Evolutionary conservation across 1,140 invertebrate genomes (phyloP), one percentile per base, ranked within the genome.

Genomic region (Gryon sp.): DNA sequence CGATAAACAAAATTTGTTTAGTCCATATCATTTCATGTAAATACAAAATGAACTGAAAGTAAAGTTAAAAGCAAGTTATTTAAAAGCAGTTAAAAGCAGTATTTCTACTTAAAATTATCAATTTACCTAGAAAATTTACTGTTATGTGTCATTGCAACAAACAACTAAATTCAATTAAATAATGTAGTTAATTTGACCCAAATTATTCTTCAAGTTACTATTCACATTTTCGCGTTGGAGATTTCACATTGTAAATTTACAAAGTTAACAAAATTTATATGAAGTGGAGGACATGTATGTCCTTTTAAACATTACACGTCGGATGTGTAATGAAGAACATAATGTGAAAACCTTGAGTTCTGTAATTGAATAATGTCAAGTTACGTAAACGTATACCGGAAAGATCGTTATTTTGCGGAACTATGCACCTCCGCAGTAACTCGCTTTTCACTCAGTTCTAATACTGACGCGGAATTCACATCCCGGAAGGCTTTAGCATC

Each of bases 371-470:
- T 75, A 79, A 80, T 80, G 73, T 38, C 66, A 66, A 52, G 66
- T 84, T 84, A 83, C 76, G 80, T 70, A 83, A 83, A 78, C 79
- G 68, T 53, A 66, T 40, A 60, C 74, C 66, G 72, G 78, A 72
- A 80, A 81, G 74, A 79, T 80, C 69, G 78, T 59, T 77, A 73
- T 70, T 78, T 57, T 76, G 76, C 76, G 76, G 68, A 73, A 73
- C 76, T 57, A 57, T 41, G 62, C 48, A 52, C 69, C 62, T 68
- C 63, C 63, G 45, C 63, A 76, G 57, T 75, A 50, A 60, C 28
- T 63, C 63, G 57, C 65, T 70, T 70, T 66, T 76, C 74, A 69
- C 74, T 76, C 50, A 53, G 28, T 34, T 57, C 34, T 69, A 76
- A 76, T 57, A 55, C 57, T 43, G 18, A 50, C 65, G 65, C 57